Evolutionary conservation across 2,797 vertebrate species (phyloP).

Genomic region (Tiaroga cobitis): DNA sequence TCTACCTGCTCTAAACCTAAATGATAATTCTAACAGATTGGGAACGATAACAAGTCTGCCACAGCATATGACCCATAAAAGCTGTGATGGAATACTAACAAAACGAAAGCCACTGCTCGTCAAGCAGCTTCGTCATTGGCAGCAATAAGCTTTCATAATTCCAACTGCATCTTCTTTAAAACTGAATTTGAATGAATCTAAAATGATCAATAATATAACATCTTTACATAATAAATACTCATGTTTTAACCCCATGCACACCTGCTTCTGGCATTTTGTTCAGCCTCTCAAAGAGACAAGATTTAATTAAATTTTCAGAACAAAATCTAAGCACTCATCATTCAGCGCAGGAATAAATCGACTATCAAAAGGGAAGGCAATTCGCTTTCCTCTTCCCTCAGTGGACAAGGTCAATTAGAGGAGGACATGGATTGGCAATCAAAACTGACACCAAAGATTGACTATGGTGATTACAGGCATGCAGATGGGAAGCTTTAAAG

Average conservation of each 20-base stretch:
- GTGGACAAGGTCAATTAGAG: conserved; percentile 83
- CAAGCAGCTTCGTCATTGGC: background rate
- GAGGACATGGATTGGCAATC: conserved; percentile 84
- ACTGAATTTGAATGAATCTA: conserved; percentile 14
- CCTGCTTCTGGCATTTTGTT: conserved; percentile 52
- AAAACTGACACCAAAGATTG: conserved; percentile 83
- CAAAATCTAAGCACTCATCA: conserved; percentile 77
- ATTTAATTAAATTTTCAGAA: conserved; percentile 76
- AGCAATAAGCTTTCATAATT: background rate
- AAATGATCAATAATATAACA: conserved; percentile 31
- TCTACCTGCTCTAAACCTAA: background rate
- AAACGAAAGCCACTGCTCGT: background rate
- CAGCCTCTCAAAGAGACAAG: conserved; percentile 67
- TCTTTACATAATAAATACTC: conserved; percentile 24
- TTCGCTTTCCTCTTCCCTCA: conserved; percentile 76
- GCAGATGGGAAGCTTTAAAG: conserved; percentile 81
- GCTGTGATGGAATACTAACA: background rate
- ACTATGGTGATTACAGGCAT: conserved; percentile 82
- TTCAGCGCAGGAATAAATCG: conserved; percentile 74
- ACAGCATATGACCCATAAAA: background rate
- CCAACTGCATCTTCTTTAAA: background rate
- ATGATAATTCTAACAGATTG: background rate
- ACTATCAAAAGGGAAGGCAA: conserved; percentile 73
- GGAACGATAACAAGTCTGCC: background rate
- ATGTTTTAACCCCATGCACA: conserved; percentile 47